phyloP scores from a whole-genome alignment of 2,113 vertebrate species.

The Etia nguti region DNA sequence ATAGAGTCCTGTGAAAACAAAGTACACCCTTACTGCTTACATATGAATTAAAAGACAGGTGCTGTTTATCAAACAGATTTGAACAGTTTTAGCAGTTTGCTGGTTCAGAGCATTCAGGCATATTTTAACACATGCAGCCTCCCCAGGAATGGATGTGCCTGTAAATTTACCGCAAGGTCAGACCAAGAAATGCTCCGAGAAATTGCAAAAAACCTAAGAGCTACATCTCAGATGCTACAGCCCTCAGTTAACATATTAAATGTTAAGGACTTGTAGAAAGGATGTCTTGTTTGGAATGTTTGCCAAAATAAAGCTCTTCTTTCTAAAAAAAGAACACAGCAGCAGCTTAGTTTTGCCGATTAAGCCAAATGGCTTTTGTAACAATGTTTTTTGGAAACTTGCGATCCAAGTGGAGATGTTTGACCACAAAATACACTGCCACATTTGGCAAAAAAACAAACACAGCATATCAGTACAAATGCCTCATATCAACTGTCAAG shows the following conservation, averaged over 20 bases:
- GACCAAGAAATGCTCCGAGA: not conserved
- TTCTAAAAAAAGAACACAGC: not conserved
- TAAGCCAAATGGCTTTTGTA: not conserved
- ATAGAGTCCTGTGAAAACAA: not conserved
- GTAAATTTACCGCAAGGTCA: not conserved
- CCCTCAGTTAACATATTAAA: not conserved
- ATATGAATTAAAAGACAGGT: not conserved
- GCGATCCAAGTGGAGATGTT: not conserved
- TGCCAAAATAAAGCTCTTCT: not conserved
- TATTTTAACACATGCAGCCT: not conserved
- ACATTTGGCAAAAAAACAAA: not conserved
- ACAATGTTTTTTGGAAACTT: not conserved
- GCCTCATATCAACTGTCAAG: not conserved
- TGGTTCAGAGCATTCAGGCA: not conserved
- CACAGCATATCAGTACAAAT: not conserved
- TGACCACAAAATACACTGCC: not conserved
- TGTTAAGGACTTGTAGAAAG: not conserved
- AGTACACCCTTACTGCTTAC: not conserved
- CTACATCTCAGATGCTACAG: not conserved
- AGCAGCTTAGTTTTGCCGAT: not conserved
- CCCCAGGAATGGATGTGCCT: not conserved
- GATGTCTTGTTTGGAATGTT: not conserved
- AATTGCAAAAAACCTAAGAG: not conserved
- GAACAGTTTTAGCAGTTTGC: not conserved
- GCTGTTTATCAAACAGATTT: not conserved